Percentiles rank a stretch among this genome's conserved stretches.
phyloP scores from a whole-genome alignment of 2,113 vertebrate genomes.

The Cyphomyrus plagiostoma region DNA sequence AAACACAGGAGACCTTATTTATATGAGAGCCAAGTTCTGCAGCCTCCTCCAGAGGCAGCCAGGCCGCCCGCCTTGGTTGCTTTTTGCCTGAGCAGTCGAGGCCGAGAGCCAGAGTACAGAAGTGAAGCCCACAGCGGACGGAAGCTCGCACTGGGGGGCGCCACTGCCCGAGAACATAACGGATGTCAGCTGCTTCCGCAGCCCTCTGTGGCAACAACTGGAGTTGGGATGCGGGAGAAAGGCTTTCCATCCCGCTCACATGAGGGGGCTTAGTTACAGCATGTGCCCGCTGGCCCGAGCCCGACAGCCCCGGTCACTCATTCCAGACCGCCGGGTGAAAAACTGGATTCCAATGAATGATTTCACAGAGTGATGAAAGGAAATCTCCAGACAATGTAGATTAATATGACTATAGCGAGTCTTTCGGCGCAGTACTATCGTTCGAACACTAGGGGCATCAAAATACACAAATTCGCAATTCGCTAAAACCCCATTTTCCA shows the following conservation, averaged over 20 bases:
- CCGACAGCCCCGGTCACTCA: not conserved
- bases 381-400: not conserved
- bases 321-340: not conserved
- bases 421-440: not conserved
- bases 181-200: not conserved
- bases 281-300: not conserved
- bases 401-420: not conserved
- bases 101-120: not conserved
- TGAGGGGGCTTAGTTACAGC: not conserved
- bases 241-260: not conserved
- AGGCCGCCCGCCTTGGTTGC: not conserved
- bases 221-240: too few species aligned
- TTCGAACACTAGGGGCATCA: not conserved
- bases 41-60: not conserved
- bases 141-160: not conserved
- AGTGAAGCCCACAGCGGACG: not conserved
- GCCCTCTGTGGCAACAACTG: not conserved
- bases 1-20: constrained; percentile 33
- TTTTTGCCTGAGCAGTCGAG: not conserved
- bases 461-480: not conserved
- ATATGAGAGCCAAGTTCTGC: constrained; percentile 2
- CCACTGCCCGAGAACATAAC: not conserved
- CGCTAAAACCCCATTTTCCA: not conserved
- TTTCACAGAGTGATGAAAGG: not conserved
- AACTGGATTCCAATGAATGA: not conserved